Evolutionary conservation across 2,888 invertebrate genomes (phyloP), one percentile per base, ranked within the genome.

Genomic region (Isoperla grammatica): DNA sequence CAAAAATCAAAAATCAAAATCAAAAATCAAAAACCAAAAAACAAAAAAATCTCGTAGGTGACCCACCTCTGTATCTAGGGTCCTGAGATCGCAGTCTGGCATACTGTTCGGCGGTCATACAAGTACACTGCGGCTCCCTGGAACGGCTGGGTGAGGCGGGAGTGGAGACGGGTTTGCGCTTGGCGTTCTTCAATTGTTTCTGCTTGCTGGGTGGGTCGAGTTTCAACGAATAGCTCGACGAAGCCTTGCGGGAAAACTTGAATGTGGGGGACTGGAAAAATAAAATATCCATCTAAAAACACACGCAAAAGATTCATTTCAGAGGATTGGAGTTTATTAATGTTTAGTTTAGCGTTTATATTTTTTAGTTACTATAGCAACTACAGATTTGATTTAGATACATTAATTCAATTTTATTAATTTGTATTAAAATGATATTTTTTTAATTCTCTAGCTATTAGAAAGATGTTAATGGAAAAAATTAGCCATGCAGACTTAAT

Each of bases 201-300:
- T 46, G 68, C 65, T 92, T 92, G 71, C 74, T 76, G 66, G 90
- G 88, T 64, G 91, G 90, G 75, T 95, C 95, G 79, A 94, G 81
- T 81, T 92, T 92, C 75, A 96, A 84, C 73, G 95, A 95, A 81
- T 95, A 95, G 75, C 95, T 95, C 71, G 95, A 95, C 69, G 95
- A 93, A 72, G 95, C 94, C 83, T 96, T 96, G 78, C 95, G 87
- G 76, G 94, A 92, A 82, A 95, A 95, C 84, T 95, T 95, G 86
- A 94, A 95, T 79, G 94, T 91, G 75, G 94, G 95, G 80, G 92
- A 94, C 95, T 95, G 88, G 29, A 29, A 29, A 29, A 29, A 29
- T 29, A 29, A 29, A 29, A 29, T 29, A 29, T 29, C 43, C 17
- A 43, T 17, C 17, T 43, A 15, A 43, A 43, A 15, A 43, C 43